These are phyloP conservation scores for Corydoras maculifer DNA, from an alignment of 2,113 vertebrate genomes.

Conservation along the genomic window DNA sequence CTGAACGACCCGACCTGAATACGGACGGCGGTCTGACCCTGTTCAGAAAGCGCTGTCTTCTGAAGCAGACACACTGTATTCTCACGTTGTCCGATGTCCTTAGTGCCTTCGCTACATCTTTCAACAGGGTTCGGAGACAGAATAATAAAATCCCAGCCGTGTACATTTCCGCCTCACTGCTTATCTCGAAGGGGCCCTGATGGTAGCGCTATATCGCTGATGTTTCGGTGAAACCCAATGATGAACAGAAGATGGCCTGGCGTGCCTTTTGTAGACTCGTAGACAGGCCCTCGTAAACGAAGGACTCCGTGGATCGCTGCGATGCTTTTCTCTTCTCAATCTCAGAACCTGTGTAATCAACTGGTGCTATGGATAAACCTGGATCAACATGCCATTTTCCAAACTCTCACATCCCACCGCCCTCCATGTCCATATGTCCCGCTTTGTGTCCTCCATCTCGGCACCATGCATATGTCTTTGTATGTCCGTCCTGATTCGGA, in stretches of 20 bases:
- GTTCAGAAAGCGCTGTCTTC: conserved; percentile 49
- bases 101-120: conserved; percentile 70
- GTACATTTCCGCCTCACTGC: conserved; percentile 1
- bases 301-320: conserved; percentile 60
- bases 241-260: too few relatives aligned
- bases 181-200: conserved; percentile 20
- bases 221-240: too few relatives aligned
- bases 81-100: conserved; percentile 58
- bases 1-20: conserved; percentile 1
- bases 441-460: too few relatives aligned
- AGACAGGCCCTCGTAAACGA: conserved; percentile 32
- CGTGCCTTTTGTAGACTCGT: background rate
- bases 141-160: conserved; percentile 30
- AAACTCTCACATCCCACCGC: conserved; percentile 60
- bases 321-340: conserved; percentile 76
- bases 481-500: too few relatives aligned
- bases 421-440: conserved; percentile 38
- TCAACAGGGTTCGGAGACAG: conserved; percentile 58
- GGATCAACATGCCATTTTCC: conserved; percentile 51
- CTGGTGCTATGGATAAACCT: conserved; percentile 68
- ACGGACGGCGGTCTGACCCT: conserved; percentile 34
- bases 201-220: background rate
- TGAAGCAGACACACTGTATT: conserved; percentile 38
- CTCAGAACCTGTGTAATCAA: conserved; percentile 72
- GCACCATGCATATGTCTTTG: too few relatives aligned